Evolutionary conservation across 1,140 invertebrate genomes (phyloP).

Genomic region (Rhyacophila brunnea): DNA sequence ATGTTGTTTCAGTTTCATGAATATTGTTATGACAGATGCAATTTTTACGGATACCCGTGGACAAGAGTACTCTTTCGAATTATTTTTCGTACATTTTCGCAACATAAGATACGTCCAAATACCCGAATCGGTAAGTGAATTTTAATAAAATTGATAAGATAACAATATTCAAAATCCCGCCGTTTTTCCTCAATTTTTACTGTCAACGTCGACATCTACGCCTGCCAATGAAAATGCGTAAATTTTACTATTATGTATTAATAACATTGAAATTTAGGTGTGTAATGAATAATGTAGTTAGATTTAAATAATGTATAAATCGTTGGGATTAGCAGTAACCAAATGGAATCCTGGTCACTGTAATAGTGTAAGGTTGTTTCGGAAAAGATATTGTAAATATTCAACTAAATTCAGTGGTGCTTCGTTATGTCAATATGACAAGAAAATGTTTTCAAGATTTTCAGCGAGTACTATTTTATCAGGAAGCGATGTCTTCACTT

Average conservation of each 20-base stretch:
- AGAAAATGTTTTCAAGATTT: constrained; percentile 35
- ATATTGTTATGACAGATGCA: constrained; percentile 62
- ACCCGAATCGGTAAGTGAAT: constrained; percentile 58
- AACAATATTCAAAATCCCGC: background rate
- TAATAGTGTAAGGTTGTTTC: background rate
- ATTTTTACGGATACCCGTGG: constrained; percentile 58
- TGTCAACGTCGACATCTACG: background rate
- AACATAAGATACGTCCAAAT: constrained; percentile 69
- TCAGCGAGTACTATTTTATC: constrained; percentile 42
- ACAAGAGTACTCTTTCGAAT: constrained; percentile 48
- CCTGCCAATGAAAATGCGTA: background rate
- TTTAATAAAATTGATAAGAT: background rate
- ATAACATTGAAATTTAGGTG: background rate
- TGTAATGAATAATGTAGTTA: background rate
- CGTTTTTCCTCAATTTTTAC: background rate
- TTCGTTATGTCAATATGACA: background rate
- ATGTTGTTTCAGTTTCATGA: constrained; percentile 63
- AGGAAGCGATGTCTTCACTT: constrained; percentile 44
- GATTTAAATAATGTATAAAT: background rate
- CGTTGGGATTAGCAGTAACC: background rate
- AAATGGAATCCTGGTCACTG: background rate
- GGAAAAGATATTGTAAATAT: background rate
- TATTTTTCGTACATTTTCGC: constrained; percentile 62
- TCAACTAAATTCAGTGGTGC: background rate
- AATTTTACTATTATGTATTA: background rate